A percentile compares a stretch with the other conserved stretches of the same genome.
Evolutionary conservation across 1,140 invertebrate genomes (phyloP).

Genomic region (Lepidurus arcticus): DNA sequence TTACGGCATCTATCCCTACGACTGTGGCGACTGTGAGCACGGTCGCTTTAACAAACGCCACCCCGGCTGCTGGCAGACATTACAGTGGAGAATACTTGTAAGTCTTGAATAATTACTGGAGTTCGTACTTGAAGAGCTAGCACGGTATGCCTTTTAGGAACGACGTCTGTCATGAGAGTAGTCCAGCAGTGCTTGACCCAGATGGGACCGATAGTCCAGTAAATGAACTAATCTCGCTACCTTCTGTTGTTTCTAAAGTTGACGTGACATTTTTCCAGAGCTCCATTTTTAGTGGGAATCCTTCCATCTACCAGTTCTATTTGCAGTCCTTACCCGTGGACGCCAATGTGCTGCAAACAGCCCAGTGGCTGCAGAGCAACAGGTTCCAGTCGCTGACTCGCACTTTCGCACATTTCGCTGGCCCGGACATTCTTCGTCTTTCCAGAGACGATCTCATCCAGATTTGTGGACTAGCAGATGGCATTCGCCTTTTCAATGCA

Average conservation of each 20-base stretch:
- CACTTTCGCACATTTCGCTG: constrained; percentile 78
- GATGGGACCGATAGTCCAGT: constrained; percentile 35
- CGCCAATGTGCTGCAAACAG: constrained; percentile 63
- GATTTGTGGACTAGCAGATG: constrained; percentile 85
- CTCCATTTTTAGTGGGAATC: constrained; percentile 29
- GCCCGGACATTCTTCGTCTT: constrained; percentile 76
- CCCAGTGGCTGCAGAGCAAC: constrained; percentile 70
- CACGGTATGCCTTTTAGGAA: neutral
- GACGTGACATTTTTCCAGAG: constrained; percentile 23
- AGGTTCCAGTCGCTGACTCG: constrained; percentile 67
- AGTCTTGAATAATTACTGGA: neutral
- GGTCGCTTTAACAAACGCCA: neutral
- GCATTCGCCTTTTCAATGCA: constrained; percentile 84
- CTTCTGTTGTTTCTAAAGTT: neutral
- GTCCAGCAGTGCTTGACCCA: constrained; percentile 27
- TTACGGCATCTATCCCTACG: neutral
- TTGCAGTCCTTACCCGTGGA: constrained; percentile 50
- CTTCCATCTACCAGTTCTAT: constrained; percentile 35
- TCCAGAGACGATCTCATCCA: constrained; percentile 85
- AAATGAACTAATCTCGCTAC: constrained; percentile 30
- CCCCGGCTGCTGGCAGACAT: neutral
- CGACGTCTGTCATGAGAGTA: neutral
- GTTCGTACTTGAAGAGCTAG: neutral
- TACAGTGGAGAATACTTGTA: constrained; percentile 4
- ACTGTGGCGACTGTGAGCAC: neutral